Evolutionary conservation across 2,113 vertebrate genomes (phyloP).

Genomic region (Lichenostomus cassidix): DNA sequence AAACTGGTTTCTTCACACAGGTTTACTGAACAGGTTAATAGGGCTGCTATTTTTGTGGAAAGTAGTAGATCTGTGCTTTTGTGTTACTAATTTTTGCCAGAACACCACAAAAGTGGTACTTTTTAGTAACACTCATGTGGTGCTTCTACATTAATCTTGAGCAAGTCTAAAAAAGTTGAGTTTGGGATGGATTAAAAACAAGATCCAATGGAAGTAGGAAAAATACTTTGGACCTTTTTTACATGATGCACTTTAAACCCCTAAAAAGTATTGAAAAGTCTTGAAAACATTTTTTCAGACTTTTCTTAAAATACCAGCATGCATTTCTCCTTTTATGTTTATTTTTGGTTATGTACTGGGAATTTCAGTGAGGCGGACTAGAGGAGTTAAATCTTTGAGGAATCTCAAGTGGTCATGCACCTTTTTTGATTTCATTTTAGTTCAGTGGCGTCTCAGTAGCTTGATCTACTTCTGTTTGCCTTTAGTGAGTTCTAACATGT

Average conservation of each 20-base stretch:
- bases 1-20: background rate
- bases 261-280: background rate
- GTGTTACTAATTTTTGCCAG: background rate
- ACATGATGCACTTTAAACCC: background rate
- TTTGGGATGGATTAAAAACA: background rate
- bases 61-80: background rate
- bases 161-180: background rate
- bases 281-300: background rate
- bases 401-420: background rate
- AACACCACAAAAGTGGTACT: background rate
- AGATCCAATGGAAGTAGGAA: background rate
- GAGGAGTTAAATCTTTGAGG: background rate
- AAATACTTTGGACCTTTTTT: background rate
- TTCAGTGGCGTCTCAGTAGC: background rate
- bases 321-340: background rate
- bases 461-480: background rate
- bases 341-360: slow-evolving; percentile 2
- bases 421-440: background rate
- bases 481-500: background rate
- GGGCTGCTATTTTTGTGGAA: background rate
- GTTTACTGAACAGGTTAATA: background rate
- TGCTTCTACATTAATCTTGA: background rate
- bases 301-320: background rate
- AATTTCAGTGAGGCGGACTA: background rate
- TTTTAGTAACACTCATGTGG: background rate